Evolutionary conservation across 2,888 invertebrate genomes (phyloP).

Genomic region (Neria commutata): DNA sequence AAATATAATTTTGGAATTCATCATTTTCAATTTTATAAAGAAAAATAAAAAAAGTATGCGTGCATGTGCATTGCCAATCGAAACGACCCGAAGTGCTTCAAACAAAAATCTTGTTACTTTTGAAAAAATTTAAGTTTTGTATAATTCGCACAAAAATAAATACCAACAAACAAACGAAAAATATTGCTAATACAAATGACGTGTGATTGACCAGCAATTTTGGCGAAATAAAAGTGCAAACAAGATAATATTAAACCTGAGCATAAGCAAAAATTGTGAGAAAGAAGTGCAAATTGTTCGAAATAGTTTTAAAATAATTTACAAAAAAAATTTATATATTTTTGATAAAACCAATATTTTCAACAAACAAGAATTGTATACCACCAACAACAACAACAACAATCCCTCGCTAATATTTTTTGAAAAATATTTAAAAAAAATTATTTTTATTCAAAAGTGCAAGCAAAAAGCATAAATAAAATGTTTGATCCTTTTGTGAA

Average conservation of each 20-base stretch:
- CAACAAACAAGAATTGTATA: conserved; percentile 20
- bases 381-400: too few relatives aligned
- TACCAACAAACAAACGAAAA: conserved; percentile 29
- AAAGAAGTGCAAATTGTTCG: conserved; percentile 1
- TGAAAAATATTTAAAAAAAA: conserved; percentile 13
- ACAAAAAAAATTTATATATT: conserved; percentile 15
- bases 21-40: too few relatives aligned
- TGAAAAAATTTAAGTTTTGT: conserved; percentile 28
- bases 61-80: background rate
- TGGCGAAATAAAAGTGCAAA: conserved; percentile 24
- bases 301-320: conserved; percentile 13
- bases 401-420: too few relatives aligned
- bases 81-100: conserved; percentile 11
- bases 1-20: background rate
- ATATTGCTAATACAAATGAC: conserved; percentile 29
- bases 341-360: conserved; percentile 19
- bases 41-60: too few relatives aligned
- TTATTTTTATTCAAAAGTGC: conserved; percentile 18
- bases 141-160: conserved; percentile 29
- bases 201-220: conserved; percentile 27
- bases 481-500: conserved; percentile 62
- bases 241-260: conserved; percentile 12
- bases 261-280: background rate
- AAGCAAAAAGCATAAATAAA: conserved; percentile 41
- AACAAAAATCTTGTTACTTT: conserved; percentile 16